Evolutionary conservation across 2,113 vertebrate species (phyloP).

Genomic region (Limnothrissa miodon): DNA sequence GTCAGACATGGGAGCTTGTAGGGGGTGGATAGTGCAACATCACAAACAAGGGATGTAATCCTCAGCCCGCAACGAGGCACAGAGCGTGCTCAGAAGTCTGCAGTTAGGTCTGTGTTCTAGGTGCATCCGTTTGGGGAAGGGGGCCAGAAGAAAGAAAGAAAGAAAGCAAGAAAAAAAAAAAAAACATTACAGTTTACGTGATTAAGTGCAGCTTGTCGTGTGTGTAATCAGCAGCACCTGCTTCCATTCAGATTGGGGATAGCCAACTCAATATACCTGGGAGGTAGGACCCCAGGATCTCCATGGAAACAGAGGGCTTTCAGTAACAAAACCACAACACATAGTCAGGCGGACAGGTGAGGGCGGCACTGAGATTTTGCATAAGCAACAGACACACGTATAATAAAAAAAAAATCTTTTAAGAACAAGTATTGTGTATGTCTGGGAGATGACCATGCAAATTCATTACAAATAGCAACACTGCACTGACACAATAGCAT

Average conservation of each 20-base stretch:
- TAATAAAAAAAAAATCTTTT: background rate
- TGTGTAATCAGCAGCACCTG: slow-evolving; percentile 6
- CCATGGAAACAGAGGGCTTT: slow-evolving; percentile 15
- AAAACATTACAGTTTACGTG: background rate
- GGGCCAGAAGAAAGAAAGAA: background rate
- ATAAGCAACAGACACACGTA: background rate
- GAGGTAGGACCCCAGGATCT: background rate
- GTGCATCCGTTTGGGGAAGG: background rate
- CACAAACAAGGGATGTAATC: background rate
- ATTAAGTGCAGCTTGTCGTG: background rate
- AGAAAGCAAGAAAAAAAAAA: background rate
- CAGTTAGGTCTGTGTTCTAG: background rate
- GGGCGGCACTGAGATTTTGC: background rate
- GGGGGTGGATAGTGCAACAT: background rate
- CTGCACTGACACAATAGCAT: background rate
- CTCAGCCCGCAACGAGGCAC: background rate
- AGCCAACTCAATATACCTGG: background rate
- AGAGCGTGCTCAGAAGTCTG: background rate
- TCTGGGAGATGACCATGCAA: background rate
- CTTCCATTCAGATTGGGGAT: slow-evolving; percentile 9
- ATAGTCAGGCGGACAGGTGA: background rate
- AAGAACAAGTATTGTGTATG: background rate
- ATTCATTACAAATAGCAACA: background rate
- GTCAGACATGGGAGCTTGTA: background rate
- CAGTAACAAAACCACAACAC: slow-evolving; percentile 19